Base-by-base conservation (phyloP, 2,888 invertebrate species). In the Drosophila parthenogenetica region DNA sequence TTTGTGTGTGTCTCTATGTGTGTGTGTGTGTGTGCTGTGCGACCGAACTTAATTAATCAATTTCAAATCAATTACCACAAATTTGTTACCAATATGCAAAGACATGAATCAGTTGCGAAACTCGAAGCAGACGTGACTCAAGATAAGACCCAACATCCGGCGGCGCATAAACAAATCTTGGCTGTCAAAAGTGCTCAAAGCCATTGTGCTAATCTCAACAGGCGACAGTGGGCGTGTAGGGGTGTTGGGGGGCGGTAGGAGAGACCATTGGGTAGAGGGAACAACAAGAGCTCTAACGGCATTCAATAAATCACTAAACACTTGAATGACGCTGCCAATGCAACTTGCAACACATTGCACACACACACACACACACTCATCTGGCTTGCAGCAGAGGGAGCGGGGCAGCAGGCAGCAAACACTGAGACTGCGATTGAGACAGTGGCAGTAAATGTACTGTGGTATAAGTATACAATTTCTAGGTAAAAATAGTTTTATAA, bases 231-330 rank as follows among this genome's bases (percentile, higher is more conserved):
- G 25, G 4, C 22, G 22, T 11, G 42, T 17, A 3, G 10, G 8
- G 10, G 22, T 2, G 14, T 11, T 8, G 22, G 39, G 11, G n/a
- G 29, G 2, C 19, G 29, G 40, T 1, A 4, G 5, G 13, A 17
- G 14, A 0, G 14, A 16, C 13, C 11, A 2, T 2, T 39, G 10
- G 13, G 8, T 8, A 32, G 0, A 14, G 54, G 42, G 40, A 60
- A 8, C 29, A 29, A 29, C 73, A 71, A 62, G 62, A 74, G 69
- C 88, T 85, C 81, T 76, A 89, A 90, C 87, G 84, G 79, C 89
- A 85, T 90, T 90, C 89, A 90, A 90, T 90, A 90, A 90, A 90
- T 90, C 91, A 91, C 87, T 85, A 79, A 87, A 89, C 87, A 87
- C 82, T 80, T 89, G 82, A 85, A 85, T 79, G 87, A 77, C 79